Conservation (phyloP, 1,140 invertebrate genomes). For the Psilanteris sp. region DNA sequence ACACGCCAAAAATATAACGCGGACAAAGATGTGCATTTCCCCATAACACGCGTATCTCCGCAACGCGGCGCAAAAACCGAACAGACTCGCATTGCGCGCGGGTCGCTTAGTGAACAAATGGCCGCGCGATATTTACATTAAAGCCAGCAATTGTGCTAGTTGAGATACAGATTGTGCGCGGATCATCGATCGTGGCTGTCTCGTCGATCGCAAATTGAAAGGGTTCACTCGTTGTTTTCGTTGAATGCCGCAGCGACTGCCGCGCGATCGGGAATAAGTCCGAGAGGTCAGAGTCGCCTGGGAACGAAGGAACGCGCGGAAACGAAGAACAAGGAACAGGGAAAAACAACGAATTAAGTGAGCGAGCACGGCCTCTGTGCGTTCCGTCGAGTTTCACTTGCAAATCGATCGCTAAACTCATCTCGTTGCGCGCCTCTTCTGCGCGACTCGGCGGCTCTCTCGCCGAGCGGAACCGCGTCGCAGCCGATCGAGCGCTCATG, state of each 20-base stretch:
- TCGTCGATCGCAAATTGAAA: constrained; percentile 70
- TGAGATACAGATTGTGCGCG: constrained; percentile 58
- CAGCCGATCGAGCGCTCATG: constrained; percentile 63
- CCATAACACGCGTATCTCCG: too few species aligned
- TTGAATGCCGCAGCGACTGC: constrained; percentile 37
- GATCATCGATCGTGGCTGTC: constrained; percentile 68
- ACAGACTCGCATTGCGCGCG: too few species aligned
- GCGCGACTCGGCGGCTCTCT: constrained; percentile 1
- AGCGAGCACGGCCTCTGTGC: neutral
- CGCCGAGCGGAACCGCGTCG: constrained; percentile 61
- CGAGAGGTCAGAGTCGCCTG: constrained; percentile 21
- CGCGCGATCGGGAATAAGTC: constrained; percentile 15
- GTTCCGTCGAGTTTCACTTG: constrained; percentile 71
- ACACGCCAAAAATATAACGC: too few species aligned
- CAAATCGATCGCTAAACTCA: constrained; percentile 76
- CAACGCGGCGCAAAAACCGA: too few species aligned
- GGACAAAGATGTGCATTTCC: too few species aligned
- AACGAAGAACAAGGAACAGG: constrained; percentile 6
- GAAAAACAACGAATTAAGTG: constrained; percentile 42
- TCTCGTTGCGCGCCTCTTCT: constrained; percentile 24
- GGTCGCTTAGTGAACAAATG: too few species aligned
- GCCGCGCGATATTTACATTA: too few species aligned
- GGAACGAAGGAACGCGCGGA: neutral
- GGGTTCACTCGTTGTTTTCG: constrained; percentile 47
- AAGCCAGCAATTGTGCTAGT: constrained; percentile 47